A percentile compares a stretch with the other conserved stretches of the same genome.
phyloP scores from a whole-genome alignment of 1,140 invertebrate species.

The Eufriesea mexicana region DNA sequence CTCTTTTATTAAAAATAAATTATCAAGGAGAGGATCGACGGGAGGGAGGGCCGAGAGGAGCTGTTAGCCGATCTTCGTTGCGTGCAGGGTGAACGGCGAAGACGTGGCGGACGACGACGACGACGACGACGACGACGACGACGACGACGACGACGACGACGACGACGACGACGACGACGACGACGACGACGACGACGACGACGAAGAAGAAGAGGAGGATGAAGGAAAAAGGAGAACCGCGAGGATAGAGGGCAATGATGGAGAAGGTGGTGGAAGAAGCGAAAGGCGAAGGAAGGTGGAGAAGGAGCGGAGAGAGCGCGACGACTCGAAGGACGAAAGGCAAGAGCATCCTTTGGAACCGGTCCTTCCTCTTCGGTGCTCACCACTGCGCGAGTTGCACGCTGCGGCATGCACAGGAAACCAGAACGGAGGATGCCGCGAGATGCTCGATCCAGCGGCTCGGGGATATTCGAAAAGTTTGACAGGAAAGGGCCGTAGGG shows the following conservation, averaged over 20 bases:
- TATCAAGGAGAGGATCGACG: constrained; percentile 49
- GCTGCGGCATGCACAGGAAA: constrained; percentile 56
- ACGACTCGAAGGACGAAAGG: constrained; percentile 66
- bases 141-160: constrained; percentile 2
- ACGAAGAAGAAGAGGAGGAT: constrained; percentile 9
- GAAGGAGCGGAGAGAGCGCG: constrained; percentile 40
- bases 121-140: constrained; percentile 15
- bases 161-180: constrained; percentile 20
- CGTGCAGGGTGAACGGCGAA: constrained; percentile 38
- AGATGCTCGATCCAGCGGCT: constrained; percentile 34
- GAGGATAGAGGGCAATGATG: constrained; percentile 18
- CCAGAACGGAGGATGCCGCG: constrained; percentile 61
- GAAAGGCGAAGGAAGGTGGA: constrained; percentile 40
- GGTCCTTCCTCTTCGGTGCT: constrained; percentile 73
- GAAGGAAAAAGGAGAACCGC: constrained; percentile 46
- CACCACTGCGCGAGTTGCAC: constrained; percentile 28
- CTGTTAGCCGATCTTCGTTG: constrained; percentile 31
- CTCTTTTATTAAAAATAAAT: constrained; percentile 73
- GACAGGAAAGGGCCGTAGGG: not conserved
- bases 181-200: constrained; percentile 31
- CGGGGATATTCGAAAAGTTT: not conserved
- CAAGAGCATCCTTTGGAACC: constrained; percentile 80
- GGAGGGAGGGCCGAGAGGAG: not conserved
- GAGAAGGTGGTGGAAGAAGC: constrained; percentile 11
- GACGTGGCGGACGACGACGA: not conserved